Conservation (phyloP, 2,113 vertebrate genomes). For the Ciconia boyciana region DNA sequence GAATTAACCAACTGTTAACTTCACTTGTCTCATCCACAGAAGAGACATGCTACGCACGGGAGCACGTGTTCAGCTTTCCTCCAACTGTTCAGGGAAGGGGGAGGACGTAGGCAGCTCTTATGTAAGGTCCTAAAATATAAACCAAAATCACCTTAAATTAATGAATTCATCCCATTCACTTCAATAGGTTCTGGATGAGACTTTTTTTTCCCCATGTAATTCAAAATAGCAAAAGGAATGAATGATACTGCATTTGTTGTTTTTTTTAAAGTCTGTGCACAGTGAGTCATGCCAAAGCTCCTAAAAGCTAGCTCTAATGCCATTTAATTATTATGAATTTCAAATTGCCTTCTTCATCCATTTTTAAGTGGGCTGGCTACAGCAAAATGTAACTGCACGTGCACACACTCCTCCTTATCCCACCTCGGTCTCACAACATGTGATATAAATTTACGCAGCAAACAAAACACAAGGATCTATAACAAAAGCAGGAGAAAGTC, state of each 20-base stretch:
- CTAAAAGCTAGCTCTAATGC: background rate
- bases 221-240: background rate
- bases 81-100: background rate
- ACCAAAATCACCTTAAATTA: background rate
- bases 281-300: background rate
- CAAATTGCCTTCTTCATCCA: background rate
- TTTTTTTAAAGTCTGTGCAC: background rate
- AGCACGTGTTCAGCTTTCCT: background rate
- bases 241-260: background rate
- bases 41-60: background rate
- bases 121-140: background rate
- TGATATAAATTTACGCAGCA: background rate
- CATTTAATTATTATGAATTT: background rate
- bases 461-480: background rate
- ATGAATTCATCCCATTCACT: background rate
- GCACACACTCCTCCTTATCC: background rate
- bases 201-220: background rate
- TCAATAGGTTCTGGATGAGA: background rate
- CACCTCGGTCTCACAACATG: rapidly evolving
- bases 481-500: background rate
- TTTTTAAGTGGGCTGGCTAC: background rate
- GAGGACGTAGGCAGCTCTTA: background rate
- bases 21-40: background rate
- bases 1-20: background rate
- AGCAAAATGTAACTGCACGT: background rate